Evolutionary conservation across 2,888 invertebrate genomes (phyloP).

Genomic region (Iselma pallidipennis): DNA sequence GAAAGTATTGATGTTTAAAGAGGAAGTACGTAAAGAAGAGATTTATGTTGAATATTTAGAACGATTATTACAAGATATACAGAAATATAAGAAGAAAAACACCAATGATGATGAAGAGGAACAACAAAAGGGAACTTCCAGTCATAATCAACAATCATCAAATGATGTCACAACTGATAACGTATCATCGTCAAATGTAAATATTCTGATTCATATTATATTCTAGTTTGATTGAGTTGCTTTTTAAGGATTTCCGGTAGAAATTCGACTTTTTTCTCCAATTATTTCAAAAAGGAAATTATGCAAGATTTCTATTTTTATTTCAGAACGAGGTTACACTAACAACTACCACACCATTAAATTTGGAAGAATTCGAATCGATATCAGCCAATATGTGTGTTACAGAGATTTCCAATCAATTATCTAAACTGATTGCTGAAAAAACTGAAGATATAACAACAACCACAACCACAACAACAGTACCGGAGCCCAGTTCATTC

Average conservation of each 20-base stretch:
- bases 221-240: no score
- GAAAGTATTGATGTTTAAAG: constrained; percentile 78
- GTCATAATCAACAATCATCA: constrained; percentile 2
- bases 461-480: constrained; percentile 41
- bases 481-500: constrained; percentile 67
- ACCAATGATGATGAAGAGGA: constrained; percentile 52
- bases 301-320: constrained; percentile 15
- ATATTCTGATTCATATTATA: constrained; percentile 32
- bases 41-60: constrained; percentile 90
- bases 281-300: background rate
- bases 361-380: constrained; percentile 43
- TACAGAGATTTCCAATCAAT: constrained; percentile 65
- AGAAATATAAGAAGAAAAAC: constrained; percentile 70
- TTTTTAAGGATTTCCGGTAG: background rate
- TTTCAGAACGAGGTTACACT: constrained; percentile 30
- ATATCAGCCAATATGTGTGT: constrained; percentile 68
- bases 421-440: constrained; percentile 34
- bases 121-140: constrained; percentile 7
- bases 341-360: constrained; percentile 30
- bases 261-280: background rate
- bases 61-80: constrained; percentile 81
- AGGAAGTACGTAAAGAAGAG: constrained; percentile 88
- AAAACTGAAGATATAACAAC: constrained; percentile 32
- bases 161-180: constrained; percentile 45
- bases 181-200: constrained; percentile 50